phyloP scores from a whole-genome alignment of 2,797 vertebrate species.

The Spatula clypeata region DNA sequence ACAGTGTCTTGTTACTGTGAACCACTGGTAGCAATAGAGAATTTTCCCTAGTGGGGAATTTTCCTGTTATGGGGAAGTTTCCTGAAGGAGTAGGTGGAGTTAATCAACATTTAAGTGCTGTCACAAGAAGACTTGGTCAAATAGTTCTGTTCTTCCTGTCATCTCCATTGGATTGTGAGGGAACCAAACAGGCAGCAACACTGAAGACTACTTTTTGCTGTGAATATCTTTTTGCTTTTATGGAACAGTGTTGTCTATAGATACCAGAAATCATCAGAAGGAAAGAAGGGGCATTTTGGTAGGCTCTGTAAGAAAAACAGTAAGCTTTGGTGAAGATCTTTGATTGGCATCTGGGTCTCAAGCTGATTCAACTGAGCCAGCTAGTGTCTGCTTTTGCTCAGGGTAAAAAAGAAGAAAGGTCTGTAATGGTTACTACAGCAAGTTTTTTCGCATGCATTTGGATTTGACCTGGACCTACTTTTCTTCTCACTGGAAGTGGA shows the following conservation, averaged over 20 bases:
- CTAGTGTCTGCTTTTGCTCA: neutral
- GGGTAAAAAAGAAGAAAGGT: neutral
- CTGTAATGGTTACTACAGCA: neutral
- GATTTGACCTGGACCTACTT: neutral
- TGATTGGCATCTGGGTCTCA: neutral
- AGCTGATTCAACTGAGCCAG: neutral
- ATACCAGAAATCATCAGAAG: neutral
- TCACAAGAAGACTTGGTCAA: neutral
- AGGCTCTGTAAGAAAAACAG: neutral
- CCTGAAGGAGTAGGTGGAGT: conserved; percentile 18
- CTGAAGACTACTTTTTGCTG: neutral
- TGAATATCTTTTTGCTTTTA: neutral
- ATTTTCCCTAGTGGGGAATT: conserved; percentile 64
- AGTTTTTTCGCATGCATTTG: rapidly evolving
- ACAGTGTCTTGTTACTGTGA: neutral
- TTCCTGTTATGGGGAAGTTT: conserved; percentile 48
- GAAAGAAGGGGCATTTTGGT: neutral
- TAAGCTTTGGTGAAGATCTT: neutral
- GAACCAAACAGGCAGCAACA: neutral
- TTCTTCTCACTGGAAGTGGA: neutral
- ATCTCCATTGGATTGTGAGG: neutral
- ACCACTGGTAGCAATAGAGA: conserved; percentile 4
- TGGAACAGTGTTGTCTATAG: neutral
- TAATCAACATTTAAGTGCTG: neutral
- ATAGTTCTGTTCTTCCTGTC: neutral